phyloP scores from a whole-genome alignment of 2,888 invertebrate species.

The Lepidochrysops patricia region DNA sequence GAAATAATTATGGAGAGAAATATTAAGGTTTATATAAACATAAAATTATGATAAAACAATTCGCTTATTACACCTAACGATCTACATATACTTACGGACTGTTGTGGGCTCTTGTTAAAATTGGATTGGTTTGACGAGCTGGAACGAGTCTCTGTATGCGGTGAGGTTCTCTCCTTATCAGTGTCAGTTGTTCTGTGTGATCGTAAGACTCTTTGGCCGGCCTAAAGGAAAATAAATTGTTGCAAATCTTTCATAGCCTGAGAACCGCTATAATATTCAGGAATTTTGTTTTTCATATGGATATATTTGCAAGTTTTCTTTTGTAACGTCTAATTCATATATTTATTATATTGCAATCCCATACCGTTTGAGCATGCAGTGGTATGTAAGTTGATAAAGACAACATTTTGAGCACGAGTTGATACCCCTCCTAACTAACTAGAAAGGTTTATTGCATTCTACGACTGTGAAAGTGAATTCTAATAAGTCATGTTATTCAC shows the following conservation, averaged over 20 bases:
- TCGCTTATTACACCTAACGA: neutral
- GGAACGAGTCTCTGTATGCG: slow-evolving; percentile 42
- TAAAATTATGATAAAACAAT: neutral
- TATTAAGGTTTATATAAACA: neutral
- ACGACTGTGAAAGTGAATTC: neutral
- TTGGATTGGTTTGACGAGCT: slow-evolving; percentile 40
- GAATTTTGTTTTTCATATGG: slow-evolving; percentile 13
- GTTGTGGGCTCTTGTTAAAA: slow-evolving; percentile 59
- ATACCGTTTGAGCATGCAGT: neutral
- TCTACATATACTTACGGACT: slow-evolving; percentile 55
- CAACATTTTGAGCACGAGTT: neutral
- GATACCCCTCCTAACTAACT: slow-evolving; percentile 12
- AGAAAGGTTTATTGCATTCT: neutral
- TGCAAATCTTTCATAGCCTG: slow-evolving; percentile 13
- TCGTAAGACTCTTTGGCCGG: slow-evolving; percentile 69
- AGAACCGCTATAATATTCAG: slow-evolving; percentile 10
- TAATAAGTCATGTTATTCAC: slow-evolving; percentile 8
- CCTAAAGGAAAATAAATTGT: slow-evolving; percentile 29
- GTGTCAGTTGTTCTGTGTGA: slow-evolving; percentile 76
- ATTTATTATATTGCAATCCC: neutral
- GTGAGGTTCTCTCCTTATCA: slow-evolving; percentile 62
- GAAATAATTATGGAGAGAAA: neutral
- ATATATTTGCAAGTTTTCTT: neutral
- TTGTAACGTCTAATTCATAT: neutral
- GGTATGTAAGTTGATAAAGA: neutral